Evolutionary conservation across 2,113 vertebrate species (phyloP).

Genomic region (Sapajus apella): DNA sequence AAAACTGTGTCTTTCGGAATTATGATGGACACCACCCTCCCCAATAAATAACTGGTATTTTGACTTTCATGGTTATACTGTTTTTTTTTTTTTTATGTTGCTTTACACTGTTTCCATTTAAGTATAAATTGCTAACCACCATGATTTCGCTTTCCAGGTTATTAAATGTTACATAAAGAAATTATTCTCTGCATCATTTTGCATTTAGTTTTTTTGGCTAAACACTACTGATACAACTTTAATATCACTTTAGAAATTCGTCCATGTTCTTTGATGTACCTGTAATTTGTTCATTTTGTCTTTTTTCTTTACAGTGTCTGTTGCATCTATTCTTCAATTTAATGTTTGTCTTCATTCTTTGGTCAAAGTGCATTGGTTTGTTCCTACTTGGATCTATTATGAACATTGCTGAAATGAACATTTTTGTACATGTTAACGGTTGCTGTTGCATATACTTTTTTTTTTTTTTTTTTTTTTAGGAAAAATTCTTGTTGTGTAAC

Average conservation of each 20-base stretch:
- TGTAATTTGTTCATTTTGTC: neutral
- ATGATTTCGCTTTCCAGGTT: neutral
- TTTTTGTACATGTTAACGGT: no score
- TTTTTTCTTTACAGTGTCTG: fast-evolving
- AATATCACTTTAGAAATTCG: neutral
- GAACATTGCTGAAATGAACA: fast-evolving
- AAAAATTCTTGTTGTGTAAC: no score
- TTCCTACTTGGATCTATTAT: no score
- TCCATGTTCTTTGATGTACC: neutral
- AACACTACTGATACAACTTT: neutral
- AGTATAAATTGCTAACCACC: neutral
- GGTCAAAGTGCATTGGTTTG: fast-evolving
- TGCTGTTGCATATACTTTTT: fast-evolving
- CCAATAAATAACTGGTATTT: fast-evolving
- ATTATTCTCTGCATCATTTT: neutral
- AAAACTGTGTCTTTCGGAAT: neutral
- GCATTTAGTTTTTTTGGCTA: neutral
- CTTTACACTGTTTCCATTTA: neutral
- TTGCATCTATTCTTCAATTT: neutral
- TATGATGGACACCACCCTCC: neutral
- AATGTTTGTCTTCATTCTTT: neutral
- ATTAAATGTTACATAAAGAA: neutral
- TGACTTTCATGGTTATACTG: neutral
- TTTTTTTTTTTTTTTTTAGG: no score
- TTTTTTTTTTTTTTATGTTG: neutral